Evolutionary conservation across 1,140 invertebrate species (phyloP), one percentile per base, ranked within the genome.

Genomic region (Helicoverpa zea): DNA sequence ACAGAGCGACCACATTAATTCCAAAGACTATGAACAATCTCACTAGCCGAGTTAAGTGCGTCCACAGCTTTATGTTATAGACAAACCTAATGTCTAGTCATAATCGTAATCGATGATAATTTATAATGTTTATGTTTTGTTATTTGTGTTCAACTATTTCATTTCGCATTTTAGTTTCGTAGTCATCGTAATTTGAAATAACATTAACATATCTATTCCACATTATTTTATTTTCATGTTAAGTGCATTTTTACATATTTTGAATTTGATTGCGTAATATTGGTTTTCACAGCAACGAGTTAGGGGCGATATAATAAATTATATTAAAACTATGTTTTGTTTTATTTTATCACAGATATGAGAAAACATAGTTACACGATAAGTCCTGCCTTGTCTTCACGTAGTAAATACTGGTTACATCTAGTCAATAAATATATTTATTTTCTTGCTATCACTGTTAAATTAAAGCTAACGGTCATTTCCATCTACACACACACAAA

Each of bases 271-370:
- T 56, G 12, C 70, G 49, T 56, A 58, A 49, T 66, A 73, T 73
- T 73, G 30, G 70, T 58, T 73, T 73, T 58, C 70, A 58, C 70
- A 73, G 70, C 61, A 47, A 29, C 49, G 61, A 77, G 29, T 66
- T 77, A 61, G 61, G 61, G 59, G 47, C 14, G 61, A 66, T 47
- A 52, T 12, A 77, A 77, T 66, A 77, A 77, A 77, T 66, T 66
- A 77, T 77, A 66, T 66, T 30, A n/a, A 64, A 77, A 66, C 49
- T 77, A 77, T 77, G 47, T 64, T 61, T 54, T 64, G 75, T 77
- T 77, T 77, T 66, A 77, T 77, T 77, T 77, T 61, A 49, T 43
- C 16, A 75, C 23, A 75, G 43, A 30, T 58, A 43, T 58, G 47
- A 56, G 51, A 73, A 54, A 35, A 52, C 23, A 72, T 72, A 72